phyloP scores from a whole-genome alignment of 2,888 invertebrate genomes.

The Diachrysia chrysitis region DNA sequence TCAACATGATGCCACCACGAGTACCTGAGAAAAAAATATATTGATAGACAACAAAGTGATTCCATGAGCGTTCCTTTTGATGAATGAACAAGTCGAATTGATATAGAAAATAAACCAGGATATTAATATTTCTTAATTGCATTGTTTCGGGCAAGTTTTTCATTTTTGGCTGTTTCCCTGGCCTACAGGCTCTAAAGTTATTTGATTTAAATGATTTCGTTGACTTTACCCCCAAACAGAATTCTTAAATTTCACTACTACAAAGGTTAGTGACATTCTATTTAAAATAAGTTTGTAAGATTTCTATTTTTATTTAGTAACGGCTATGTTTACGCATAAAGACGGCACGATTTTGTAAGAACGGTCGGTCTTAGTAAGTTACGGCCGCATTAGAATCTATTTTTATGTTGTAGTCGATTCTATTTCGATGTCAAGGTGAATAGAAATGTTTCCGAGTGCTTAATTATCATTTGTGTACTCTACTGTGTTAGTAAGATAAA shows the following conservation, averaged over 20 bases:
- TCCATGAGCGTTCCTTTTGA: too few relatives aligned
- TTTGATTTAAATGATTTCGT: too few relatives aligned
- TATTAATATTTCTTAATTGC: background rate
- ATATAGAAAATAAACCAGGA: background rate
- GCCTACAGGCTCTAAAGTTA: too few relatives aligned
- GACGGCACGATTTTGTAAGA: slow-evolving; percentile 15
- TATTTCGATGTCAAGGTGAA: slow-evolving; percentile 49
- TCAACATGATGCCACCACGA: too few relatives aligned
- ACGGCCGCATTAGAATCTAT: slow-evolving; percentile 17
- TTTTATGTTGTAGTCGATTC: slow-evolving; percentile 39
- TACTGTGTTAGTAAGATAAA: slow-evolving; percentile 6
- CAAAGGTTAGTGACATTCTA: slow-evolving; percentile 32
- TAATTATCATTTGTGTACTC: slow-evolving; percentile 19
- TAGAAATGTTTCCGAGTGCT: slow-evolving; percentile 46
- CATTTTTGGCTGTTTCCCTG: too few relatives aligned
- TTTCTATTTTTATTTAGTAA: slow-evolving; percentile 20
- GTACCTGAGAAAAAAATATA: too few relatives aligned
- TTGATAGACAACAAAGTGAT: too few relatives aligned
- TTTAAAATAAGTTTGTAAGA: slow-evolving; percentile 17
- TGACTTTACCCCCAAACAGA: background rate
- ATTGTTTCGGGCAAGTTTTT: too few relatives aligned
- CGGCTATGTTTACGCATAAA: slow-evolving; percentile 28
- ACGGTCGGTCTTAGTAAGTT: slow-evolving; percentile 21
- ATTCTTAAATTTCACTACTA: background rate
- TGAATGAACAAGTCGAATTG: too few relatives aligned